Percentiles rank a stretch among this genome's conserved stretches.
These are phyloP conservation scores for Fulica atra DNA, from an alignment of 2,113 vertebrate species.

Conservation along the genomic window DNA sequence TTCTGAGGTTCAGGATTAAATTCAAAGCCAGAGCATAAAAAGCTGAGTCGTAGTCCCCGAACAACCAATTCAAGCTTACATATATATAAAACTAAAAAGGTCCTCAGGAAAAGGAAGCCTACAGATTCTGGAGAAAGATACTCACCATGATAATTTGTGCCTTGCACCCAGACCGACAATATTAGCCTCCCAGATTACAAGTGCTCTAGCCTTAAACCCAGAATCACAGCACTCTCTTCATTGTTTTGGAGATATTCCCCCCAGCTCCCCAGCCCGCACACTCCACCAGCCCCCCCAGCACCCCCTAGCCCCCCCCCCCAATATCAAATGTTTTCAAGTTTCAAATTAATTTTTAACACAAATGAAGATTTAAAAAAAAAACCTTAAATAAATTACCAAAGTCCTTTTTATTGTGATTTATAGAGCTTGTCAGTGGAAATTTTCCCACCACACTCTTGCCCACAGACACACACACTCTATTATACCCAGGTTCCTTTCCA, in stretches of 20 bases:
- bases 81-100: background rate
- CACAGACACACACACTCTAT: background rate
- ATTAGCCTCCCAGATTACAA: background rate
- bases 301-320: too few relatives aligned
- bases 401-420: background rate
- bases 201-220: background rate
- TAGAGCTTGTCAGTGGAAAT: background rate
- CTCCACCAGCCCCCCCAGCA: too few relatives aligned
- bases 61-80: background rate
- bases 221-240: rapidly evolving
- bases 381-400: background rate
- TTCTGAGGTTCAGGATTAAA: background rate
- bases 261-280: too few relatives aligned
- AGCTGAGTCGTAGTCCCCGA: background rate
- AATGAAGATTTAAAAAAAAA: background rate
- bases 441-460: background rate
- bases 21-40: background rate
- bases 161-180: background rate
- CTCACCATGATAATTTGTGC: background rate
- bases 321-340: background rate
- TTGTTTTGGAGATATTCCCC: background rate
- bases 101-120: background rate
- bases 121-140: background rate
- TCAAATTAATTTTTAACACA: background rate
- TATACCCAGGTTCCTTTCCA: background rate